Percentiles rank a stretch among this genome's conserved stretches.
phyloP scores from a whole-genome alignment of 2,113 vertebrate genomes.

The Anhinga rufa region DNA sequence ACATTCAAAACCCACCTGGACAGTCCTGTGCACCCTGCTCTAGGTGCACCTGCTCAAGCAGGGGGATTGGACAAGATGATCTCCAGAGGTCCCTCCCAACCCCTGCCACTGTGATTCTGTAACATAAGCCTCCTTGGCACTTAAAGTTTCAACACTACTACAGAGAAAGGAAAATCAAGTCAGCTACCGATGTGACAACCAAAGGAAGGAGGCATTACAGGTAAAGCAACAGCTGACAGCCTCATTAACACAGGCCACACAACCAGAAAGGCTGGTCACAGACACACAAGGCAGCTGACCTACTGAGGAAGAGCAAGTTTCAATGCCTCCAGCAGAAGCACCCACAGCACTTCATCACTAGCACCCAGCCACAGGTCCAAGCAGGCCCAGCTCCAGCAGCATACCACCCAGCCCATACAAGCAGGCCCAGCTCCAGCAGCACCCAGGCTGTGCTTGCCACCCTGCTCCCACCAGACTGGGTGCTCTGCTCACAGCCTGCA shows the following conservation, averaged over 20 bases:
- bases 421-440: not conserved
- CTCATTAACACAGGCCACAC: not conserved
- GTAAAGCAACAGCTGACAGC: not conserved
- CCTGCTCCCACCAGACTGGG: not conserved
- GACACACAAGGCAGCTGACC: not conserved
- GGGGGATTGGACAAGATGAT: too few species aligned
- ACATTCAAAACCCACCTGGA: too few species aligned
- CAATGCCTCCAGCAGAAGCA: not conserved
- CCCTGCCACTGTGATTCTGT: too few species aligned
- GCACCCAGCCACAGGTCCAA: not conserved
- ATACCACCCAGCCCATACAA: too few species aligned
- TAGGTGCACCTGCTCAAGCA: too few species aligned
- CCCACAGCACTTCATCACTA: accelerated
- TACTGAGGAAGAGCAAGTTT: not conserved
- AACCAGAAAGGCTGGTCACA: not conserved
- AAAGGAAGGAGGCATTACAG: not conserved
- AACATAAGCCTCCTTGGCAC: not conserved
- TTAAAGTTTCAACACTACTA: not conserved
- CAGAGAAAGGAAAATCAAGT: not conserved
- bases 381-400: not conserved
- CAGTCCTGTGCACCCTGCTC: too few species aligned
- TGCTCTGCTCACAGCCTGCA: accelerated
- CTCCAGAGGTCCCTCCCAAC: too few species aligned
- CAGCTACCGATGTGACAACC: not conserved
- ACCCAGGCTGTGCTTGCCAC: not conserved